Base-by-base conservation (phyloP, 1,140 invertebrate species). In the Rhynchophorus ferrugineus region DNA sequence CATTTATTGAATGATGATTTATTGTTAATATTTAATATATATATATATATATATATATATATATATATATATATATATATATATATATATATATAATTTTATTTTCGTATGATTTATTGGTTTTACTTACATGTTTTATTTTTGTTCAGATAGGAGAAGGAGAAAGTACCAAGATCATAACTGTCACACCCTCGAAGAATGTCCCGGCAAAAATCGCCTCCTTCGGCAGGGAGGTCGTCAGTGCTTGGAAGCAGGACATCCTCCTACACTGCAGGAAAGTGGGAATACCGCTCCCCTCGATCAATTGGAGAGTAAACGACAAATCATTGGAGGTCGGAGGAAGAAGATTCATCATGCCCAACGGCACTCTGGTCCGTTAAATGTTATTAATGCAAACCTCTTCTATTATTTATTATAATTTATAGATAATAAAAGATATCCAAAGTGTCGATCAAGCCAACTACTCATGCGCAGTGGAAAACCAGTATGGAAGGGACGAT, bases 381-480 rank as follows among this genome's bases (percentile, higher is more conserved):
- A n/a, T 37, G 14, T 16, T 37, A 13, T 5, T 6, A 33, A 33
- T 6, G 29, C 29, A 33, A 33, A 33, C 5, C 5, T 6, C 29
- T 33, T 85, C 82, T 1, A 69, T 87, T 2, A 19, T 19, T 9
- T 29, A 43, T 22, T 20, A 22, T 20, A 14, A 16, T 39, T 39
- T 45, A 29, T 22, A 54, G 52, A 38, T 83, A 44, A 85, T 91
- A 34, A 79, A 80, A 66, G 80, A 84, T 54, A 77, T 84, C 8
- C 86, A 90, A 66, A 78, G 83, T 60, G 78, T 78, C 16, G 87
- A 90, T 68, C 84, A 84, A 63, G 91, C 90, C n/a, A 92, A 94
- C 73, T 95, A 94, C 66, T 85, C 89, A 1, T 96, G 92, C 67
- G 73, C 76, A 16, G 87, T 91, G 2, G 83, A 87, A 60, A 95